Conservation (phyloP, 2,113 vertebrate genomes). For the Ascaphus truei region DNA sequence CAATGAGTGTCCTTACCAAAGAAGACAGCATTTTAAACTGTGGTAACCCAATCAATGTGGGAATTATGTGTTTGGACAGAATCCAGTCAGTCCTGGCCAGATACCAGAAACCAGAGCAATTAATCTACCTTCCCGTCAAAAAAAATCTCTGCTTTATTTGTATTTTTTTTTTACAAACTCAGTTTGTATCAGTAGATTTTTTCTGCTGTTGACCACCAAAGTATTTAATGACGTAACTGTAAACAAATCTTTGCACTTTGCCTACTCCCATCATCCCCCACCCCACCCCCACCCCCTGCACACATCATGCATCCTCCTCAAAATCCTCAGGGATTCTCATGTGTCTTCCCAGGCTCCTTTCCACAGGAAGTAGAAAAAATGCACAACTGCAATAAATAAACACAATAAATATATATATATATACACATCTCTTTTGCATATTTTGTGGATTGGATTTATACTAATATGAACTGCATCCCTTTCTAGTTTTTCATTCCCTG, state of each 20-base stretch:
- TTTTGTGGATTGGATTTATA: too few species aligned
- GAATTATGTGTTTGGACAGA: neutral
- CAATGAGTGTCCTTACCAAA: too few species aligned
- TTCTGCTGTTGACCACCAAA: too few species aligned
- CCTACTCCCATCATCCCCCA: neutral
- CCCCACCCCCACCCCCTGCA: neutral
- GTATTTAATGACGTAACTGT: too few species aligned
- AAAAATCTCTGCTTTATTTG: too few species aligned
- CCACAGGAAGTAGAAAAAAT: neutral
- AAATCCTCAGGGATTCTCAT: neutral
- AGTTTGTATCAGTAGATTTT: neutral
- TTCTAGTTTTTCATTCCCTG: too few species aligned
- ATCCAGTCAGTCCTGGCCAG: neutral
- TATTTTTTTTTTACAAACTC: neutral
- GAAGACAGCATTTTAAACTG: too few species aligned
- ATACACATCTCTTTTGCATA: too few species aligned
- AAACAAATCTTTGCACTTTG: neutral
- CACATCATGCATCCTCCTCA: neutral
- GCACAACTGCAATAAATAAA: neutral
- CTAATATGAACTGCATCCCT: too few species aligned
- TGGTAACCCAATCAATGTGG: neutral
- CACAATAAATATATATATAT: too few species aligned
- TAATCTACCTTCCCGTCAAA: neutral
- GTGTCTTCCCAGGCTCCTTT: neutral
- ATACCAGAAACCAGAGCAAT: neutral